Evolutionary conservation across 2,113 vertebrate genomes (phyloP), one percentile per base, ranked within the genome.

Genomic region (Actenoides hombroni): DNA sequence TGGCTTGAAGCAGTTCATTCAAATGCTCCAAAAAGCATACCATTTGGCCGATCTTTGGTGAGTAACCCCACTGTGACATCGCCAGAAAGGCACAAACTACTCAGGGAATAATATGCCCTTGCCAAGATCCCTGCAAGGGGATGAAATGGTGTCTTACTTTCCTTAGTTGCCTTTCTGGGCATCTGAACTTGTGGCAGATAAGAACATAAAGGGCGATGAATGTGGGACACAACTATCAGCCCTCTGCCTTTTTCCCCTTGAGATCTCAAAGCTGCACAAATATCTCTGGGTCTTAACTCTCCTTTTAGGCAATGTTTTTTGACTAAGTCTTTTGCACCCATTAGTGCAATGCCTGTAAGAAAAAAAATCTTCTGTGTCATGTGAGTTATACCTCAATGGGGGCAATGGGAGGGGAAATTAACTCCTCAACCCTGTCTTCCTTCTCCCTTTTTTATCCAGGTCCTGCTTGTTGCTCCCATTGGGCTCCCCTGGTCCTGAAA

Each of bases 21-120:
- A 81, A 71, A n/a, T 40, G 15, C 5, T 77, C 11, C 7, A 67
- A 59, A 69, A 91, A 42, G 1, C 5, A 4, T 20, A 70, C 5
- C 0, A 3, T 54, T 75, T 70, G 44, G 16, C 19, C 3, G 5
- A 7, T 14, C 11, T 61, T 57, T 5, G 1, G 9, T 24, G 29
- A 46, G 13, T 42, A 56, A 75, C 29, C 42, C 8, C 8, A 23
- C 20, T 21, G 39, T 3, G 8, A 64, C 15, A 46, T 12, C 13
- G 0, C 18, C 8, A 7, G 42, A 86, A 73, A 65, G 20, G 29
- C 21, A 49, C 6, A 18, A 78, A 48, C 4, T 29, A 19, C 35
- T 42, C 33, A 26, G 20, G 15, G 15, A 17, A 85, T 37, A 73
- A 69, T 6, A 65, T 25, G 33, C 2, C 44, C 29, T 60, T 57